Evolutionary conservation across 2,113 vertebrate species (phyloP), one percentile per base, ranked within the genome.

Genomic region (Lepus europaeus): DNA sequence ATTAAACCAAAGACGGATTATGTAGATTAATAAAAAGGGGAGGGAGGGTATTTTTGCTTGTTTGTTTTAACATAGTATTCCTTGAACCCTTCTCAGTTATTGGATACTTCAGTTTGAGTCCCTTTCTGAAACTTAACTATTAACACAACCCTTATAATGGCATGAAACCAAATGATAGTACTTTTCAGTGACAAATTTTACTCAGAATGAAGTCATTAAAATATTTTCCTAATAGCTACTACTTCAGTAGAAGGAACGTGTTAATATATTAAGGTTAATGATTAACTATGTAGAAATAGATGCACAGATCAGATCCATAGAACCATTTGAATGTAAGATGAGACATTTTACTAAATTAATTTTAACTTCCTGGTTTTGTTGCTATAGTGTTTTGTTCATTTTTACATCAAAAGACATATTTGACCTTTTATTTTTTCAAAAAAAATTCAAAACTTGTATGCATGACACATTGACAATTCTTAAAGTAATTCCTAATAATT

Each of bases 181-280:
- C 76, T 69, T 56, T 90, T 93, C 87, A 87, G 70, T 96, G 91
- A 97, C 33, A 97, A 97, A 94, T 97, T 96, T 97, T 12, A 51
- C 76, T 72, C 80, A 95, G 85, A 95, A 56, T 77, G 53, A 95
- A 33, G 66, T 61, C 74, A 85, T 95, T 97, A 96, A 98, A 96
- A 92, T 97, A 95, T 96, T 97, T 93, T 90, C 3, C 94, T 97
- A 94, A 29, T 84, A 97, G 66, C 66, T 66, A 13, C 11, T 89
- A 95, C 56, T 59, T 59, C 96, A 92, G 97, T 94, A 97, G 96
- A 97, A 98, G 87, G 14, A 17, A 16, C 17, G 19, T 59, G 56
- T 59, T 59, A 97, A 91, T 29, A 79, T 96, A 97, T 96, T 97
- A 97, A 76, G 92, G 96, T 94, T 95, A 97, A 98, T 97, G 97